Percentiles rank a stretch among this genome's conserved stretches.
Evolutionary conservation across 2,113 vertebrate species (phyloP).

Genomic region (Phocoena sinus): DNA sequence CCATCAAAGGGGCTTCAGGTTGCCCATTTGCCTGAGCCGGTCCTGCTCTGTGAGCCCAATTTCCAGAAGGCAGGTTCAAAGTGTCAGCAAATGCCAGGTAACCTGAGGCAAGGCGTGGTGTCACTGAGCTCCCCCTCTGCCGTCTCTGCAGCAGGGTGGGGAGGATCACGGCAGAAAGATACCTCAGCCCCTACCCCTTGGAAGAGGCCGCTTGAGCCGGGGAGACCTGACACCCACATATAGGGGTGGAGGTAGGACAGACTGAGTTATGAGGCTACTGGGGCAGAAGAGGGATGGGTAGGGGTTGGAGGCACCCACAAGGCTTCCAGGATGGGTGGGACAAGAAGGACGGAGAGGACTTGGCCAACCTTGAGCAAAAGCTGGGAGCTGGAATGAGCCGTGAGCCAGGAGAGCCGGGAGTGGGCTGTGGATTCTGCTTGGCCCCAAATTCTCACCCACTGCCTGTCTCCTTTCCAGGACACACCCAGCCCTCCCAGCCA

Average conservation of each 20-base stretch:
- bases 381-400: fast-evolving
- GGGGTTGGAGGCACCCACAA: background rate
- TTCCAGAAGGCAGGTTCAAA: background rate
- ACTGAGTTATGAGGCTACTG: background rate
- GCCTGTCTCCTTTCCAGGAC: constrained; percentile 39
- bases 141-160: fast-evolving
- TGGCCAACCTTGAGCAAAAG: fast-evolving
- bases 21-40: background rate
- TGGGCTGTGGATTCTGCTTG: background rate
- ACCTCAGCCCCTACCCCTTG: background rate
- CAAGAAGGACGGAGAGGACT: fast-evolving
- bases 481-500: background rate
- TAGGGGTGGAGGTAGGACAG: background rate
- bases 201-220: fast-evolving
- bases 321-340: background rate
- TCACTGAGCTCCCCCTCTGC: background rate
- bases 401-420: fast-evolving
- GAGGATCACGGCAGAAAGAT: background rate
- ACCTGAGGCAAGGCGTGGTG: background rate
- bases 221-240: fast-evolving
- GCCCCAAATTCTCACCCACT: background rate
- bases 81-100: background rate
- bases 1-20: background rate
- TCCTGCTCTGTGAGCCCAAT: background rate
- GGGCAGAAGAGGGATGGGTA: background rate